These are phyloP conservation scores for Buceros bicornis DNA, from an alignment of 2,797 vertebrate genomes.

Conservation along the genomic window DNA sequence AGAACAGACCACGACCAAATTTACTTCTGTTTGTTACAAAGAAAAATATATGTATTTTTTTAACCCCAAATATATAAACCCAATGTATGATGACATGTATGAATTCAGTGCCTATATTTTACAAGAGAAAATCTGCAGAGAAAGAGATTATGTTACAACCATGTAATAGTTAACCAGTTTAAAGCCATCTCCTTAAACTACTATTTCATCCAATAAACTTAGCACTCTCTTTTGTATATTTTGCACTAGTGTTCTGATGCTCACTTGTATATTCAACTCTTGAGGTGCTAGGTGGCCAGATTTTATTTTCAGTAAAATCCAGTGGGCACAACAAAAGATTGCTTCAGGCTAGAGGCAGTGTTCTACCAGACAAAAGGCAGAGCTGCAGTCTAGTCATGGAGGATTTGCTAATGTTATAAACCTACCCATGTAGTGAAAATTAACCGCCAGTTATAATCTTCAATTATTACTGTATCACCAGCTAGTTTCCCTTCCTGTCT, in stretches of 20 bases:
- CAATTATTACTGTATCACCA: slow-evolving; percentile 18
- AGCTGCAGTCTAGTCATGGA: slow-evolving; percentile 43
- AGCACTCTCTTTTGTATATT: neutral
- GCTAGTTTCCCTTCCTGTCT: neutral
- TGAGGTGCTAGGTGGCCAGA: neutral
- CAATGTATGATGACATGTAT: neutral
- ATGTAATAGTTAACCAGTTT: neutral
- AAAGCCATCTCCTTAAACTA: neutral
- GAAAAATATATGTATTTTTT: neutral
- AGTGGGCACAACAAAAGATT: neutral
- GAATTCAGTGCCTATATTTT: neutral
- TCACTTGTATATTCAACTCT: neutral
- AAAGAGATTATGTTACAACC: neutral
- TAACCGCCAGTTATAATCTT: slow-evolving; percentile 48
- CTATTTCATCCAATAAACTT: slow-evolving; percentile 3
- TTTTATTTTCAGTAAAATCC: slow-evolving; percentile 35
- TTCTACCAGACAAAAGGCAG: slow-evolving; percentile 47
- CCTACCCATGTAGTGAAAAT: slow-evolving; percentile 41
- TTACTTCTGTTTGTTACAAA: neutral
- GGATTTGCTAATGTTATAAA: slow-evolving; percentile 49
- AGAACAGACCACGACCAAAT: neutral
- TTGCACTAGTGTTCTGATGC: neutral
- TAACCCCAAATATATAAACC: neutral
- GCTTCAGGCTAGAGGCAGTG: slow-evolving; percentile 27
- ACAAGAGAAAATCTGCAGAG: slow-evolving; percentile 21